Base-by-base conservation (phyloP, 2,797 vertebrate genomes). In the Pipistrellus nathusii region DNA sequence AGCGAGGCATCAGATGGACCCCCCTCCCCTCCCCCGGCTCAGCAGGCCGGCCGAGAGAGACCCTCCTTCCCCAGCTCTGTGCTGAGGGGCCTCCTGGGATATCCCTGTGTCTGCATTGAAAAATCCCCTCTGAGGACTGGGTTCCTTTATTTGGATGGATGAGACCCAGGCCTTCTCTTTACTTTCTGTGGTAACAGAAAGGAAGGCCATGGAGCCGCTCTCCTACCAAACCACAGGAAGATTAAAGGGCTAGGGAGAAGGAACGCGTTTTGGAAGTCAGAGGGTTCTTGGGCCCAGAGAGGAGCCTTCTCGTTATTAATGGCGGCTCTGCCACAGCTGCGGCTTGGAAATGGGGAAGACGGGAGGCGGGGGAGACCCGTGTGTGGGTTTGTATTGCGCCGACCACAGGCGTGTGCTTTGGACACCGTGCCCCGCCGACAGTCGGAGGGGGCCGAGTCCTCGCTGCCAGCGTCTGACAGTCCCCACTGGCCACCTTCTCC, bases 221-320 rank as follows among this genome's bases (percentile, higher is more conserved):
- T 93, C 72, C 87, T 91, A 85, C 62, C 18, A 76, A 87, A 87
- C 72, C 82, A 23, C 91, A 88, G 64, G 55, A 90, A 85, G 72
- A 89, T 25, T 51, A 85, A 87, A 91, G 71, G 64, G 15, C 35
- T 0, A 1, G 30, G 46, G 64, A n/a, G 44, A 44, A 25, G 10
- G 81, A 80, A n/a, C 6, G 6, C 27, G 2, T 17, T 88, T 51
- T 55, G 92, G 41, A 73, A 85, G 35, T 51, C 12, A 0, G 25
- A 38, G 80, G 6, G 21, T 30, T 48, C 55, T 55, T 30, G 75
- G 62, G 46, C 20, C 59, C 51, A 25, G 48, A 81, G 87, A 86
- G 76, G 71, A 91, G 71, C 3, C 38, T 57, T 80, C 51, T 69
- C 11, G 0, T 86, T 88, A 68, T 72, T 77, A 85, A 55, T 23